These are phyloP conservation scores for Euura saliciscinereae DNA, from an alignment of 1,140 invertebrate genomes.

Conservation along the genomic window DNA sequence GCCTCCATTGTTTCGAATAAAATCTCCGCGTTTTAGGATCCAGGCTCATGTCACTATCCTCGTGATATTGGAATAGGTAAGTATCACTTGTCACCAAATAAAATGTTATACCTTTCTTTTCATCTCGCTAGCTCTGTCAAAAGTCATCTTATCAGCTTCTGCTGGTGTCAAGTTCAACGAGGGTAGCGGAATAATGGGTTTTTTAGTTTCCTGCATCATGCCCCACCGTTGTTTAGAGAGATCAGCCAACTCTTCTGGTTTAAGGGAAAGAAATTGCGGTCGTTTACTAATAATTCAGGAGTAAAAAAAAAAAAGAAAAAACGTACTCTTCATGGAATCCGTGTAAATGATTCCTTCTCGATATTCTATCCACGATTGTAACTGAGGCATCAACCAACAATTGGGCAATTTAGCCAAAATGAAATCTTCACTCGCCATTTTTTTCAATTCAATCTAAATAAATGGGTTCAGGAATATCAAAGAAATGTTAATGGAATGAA, in stretches of 20 bases:
- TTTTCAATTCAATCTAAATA: constrained; percentile 39
- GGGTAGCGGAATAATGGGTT: constrained; percentile 17
- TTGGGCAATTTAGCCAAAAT: constrained; percentile 48
- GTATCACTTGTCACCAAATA: constrained; percentile 3
- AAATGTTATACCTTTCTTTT: constrained; percentile 30
- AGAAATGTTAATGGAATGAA: neutral
- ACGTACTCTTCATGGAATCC: constrained; percentile 38
- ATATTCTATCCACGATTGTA: constrained; percentile 46
- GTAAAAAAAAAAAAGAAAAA: neutral
- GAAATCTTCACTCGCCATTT: constrained; percentile 45
- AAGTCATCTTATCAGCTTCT: constrained; percentile 26
- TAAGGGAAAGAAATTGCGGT: constrained; percentile 9
- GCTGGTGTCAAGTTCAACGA: constrained; percentile 23
- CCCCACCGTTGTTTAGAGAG: constrained; percentile 23
- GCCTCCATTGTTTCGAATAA: no score
- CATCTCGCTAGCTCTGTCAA: constrained; percentile 24
- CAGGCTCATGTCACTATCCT: no score
- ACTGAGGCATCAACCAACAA: constrained; percentile 43
- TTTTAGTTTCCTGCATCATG: neutral
- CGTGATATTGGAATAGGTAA: neutral
- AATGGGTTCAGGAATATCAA: neutral
- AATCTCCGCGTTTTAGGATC: no score
- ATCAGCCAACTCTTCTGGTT: constrained; percentile 27
- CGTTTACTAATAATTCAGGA: neutral
- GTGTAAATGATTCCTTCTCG: constrained; percentile 37